Base-by-base conservation (phyloP, 1,140 invertebrate genomes). In the Rhyzopertha dominica region DNA sequence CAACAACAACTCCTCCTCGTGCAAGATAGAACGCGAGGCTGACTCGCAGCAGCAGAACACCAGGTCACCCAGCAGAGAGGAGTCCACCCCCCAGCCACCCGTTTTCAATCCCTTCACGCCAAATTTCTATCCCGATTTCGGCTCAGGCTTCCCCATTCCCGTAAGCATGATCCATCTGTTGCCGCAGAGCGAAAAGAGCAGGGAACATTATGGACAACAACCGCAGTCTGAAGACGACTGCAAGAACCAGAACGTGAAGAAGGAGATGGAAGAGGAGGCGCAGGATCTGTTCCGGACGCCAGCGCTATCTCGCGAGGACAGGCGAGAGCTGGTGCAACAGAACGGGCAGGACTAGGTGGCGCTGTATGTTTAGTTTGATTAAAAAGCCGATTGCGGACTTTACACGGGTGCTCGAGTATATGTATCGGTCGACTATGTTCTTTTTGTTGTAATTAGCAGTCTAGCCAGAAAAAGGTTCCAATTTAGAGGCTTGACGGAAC, bases 141-240 rank as follows among this genome's bases (percentile, higher is more conserved):
- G 76, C 2, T 74, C 79, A 0, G 81, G 82, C 3, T 90, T 88
- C 57, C 86, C 86, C 0, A 81, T 90, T 53, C 85, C 85, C 10
- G 76, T 89, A 2, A 86, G 81, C 58, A 89, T 89, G 85, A 75
- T 88, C 22, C 86, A 89, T 59, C 68, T 88, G 23, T 61, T 89
- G 50, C 85, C 85, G 7, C 85, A 84, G 1, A 80, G 75, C 44
- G 85, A 87, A 50, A 84, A 84, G 53, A 79, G 80, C 43, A 58
- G 76, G 49, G 79, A 74, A 62, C 68, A 74, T 51, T 77, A 73
- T 54, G 65, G 51, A 17, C 74, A 46, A 63, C 76, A 52, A 66
- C 68, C 49, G 50, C 67, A 40, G 35, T 73, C 75, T 56, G 79
- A 82, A 49, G 78, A 80, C 48, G 77, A 80, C 54, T 78, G 77